phyloP scores from a whole-genome alignment of 2,797 vertebrate genomes.

The Meda fulgida region DNA sequence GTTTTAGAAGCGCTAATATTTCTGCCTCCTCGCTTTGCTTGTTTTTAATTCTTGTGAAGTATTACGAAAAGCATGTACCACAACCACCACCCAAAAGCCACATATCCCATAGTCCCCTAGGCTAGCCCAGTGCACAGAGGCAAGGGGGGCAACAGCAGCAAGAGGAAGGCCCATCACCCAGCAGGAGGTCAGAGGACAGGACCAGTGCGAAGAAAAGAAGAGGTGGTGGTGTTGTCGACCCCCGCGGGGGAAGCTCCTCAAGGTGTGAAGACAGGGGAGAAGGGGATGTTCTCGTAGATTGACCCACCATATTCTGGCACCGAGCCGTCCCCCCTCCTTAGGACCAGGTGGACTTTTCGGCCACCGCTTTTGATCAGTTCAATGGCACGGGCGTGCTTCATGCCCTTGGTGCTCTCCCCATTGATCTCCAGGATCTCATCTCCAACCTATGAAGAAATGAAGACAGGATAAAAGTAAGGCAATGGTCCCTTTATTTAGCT shows the following conservation, averaged over 20 bases:
- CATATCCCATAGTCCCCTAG: constrained; percentile 73
- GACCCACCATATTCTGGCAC: constrained; percentile 99
- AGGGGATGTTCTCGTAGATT: constrained; percentile 99
- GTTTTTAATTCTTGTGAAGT: constrained; percentile 12
- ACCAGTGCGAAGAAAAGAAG: constrained; percentile 80
- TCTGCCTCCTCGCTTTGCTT: constrained; percentile 56
- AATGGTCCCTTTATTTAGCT: constrained; percentile 8
- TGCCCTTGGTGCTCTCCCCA: constrained; percentile 97
- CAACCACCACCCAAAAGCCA: constrained; percentile 55
- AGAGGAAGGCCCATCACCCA: constrained; percentile 83
- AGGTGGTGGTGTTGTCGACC: constrained; percentile 59
- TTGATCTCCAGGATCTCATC: constrained; percentile 99
- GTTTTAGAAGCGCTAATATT: constrained; percentile 59
- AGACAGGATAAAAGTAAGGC: constrained; percentile 2
- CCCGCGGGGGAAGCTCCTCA: constrained; percentile 80
- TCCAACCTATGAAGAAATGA: constrained; percentile 83
- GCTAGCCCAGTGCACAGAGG: constrained; percentile 86
- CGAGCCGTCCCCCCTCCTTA: constrained; percentile 97
- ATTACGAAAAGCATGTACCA: constrained; percentile 62
- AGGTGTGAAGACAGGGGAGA: constrained; percentile 98
- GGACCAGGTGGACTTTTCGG: constrained; percentile 92
- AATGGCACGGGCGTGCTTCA: constrained; percentile 98
- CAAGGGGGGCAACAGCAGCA: constrained; percentile 84
- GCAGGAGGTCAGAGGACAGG: constrained; percentile 82
- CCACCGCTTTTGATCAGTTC: constrained; percentile 99